Evolutionary conservation across 2,888 invertebrate genomes (phyloP), one percentile per base, ranked within the genome.

Genomic region (Hemithea aestivaria): DNA sequence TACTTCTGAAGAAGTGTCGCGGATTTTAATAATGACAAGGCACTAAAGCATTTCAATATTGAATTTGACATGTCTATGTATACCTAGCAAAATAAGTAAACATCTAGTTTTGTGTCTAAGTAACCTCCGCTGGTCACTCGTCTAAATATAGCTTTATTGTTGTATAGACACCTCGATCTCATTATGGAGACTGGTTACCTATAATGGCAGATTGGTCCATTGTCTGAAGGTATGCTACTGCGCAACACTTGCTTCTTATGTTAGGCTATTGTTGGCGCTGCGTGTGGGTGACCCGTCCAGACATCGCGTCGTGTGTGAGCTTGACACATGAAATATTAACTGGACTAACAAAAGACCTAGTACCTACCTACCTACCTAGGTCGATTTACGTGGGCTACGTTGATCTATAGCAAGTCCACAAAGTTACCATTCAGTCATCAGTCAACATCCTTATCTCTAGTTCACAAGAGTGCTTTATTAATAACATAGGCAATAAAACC

Each of bases 401-500:
- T n/a, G n/a, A n/a, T n/a, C n/a, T n/a, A n/a, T n/a, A n/a, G n/a
- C n/a, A n/a, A n/a, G n/a, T n/a, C n/a, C n/a, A n/a, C 16, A 16
- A 16, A 16, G 16, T 16, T 16, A 4, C 16, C 2, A 16, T 16
- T 16, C 16, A 16, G 16, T 16, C 16, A 16, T 16, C 5, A 16
- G 16, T 16, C 5, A 16, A 4, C 16, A 4, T 16, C 16, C 2
- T 24, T 29, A 43, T 31, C 35, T 29, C 26, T 31, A 30, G 51
- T 43, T 58, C 56, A 57, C 53, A 50, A 40, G 50, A 58, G 66
- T 73, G 16, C 16, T 16, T 16, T 78, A 80, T 79, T 77, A 80
- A 80, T 75, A 73, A 72, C 62, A 73, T 58, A 57, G 61, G 58
- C 73, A 77, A 78, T 78, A 81, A 82, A 82, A 79, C 69, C 64